These are phyloP conservation scores for Chymomyza amoena DNA, from an alignment of 2,888 invertebrate genomes.

Conservation along the genomic window DNA sequence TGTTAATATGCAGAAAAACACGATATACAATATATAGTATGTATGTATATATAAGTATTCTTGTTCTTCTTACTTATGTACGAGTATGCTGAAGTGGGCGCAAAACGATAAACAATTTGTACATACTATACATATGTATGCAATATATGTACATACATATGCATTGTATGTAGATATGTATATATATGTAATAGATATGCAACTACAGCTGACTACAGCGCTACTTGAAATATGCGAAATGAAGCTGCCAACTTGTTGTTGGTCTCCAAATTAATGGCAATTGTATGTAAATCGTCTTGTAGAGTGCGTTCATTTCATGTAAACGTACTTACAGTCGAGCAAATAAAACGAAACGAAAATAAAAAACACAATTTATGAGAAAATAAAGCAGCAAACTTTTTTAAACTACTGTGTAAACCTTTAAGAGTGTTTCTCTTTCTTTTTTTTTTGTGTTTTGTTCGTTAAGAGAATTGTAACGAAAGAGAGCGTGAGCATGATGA, in stretches of 20 bases:
- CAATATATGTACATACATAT: not conserved
- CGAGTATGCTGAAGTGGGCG: not conserved
- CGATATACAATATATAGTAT: too few relatives aligned
- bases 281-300: constrained; percentile 57
- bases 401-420: constrained; percentile 39
- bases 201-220: constrained; percentile 46
- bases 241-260: constrained; percentile 7
- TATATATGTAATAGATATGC: constrained; percentile 16
- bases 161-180: not conserved
- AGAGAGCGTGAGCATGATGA: not conserved
- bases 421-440: not conserved
- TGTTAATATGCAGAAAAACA: constrained; percentile 50
- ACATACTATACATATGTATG: not conserved
- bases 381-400: constrained; percentile 35
- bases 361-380: constrained; percentile 34
- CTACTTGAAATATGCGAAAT: constrained; percentile 37
- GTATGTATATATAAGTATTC: not conserved
- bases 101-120: not conserved
- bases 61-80: constrained; percentile 2
- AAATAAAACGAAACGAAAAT: constrained; percentile 7
- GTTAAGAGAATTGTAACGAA: not conserved
- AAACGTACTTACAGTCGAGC: constrained; percentile 40
- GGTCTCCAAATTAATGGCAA: constrained; percentile 56
- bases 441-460: not conserved
- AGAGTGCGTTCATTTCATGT: constrained; percentile 13